Evolutionary conservation across 2,888 invertebrate species (phyloP).

Genomic region (Apomyelois bistriatella): DNA sequence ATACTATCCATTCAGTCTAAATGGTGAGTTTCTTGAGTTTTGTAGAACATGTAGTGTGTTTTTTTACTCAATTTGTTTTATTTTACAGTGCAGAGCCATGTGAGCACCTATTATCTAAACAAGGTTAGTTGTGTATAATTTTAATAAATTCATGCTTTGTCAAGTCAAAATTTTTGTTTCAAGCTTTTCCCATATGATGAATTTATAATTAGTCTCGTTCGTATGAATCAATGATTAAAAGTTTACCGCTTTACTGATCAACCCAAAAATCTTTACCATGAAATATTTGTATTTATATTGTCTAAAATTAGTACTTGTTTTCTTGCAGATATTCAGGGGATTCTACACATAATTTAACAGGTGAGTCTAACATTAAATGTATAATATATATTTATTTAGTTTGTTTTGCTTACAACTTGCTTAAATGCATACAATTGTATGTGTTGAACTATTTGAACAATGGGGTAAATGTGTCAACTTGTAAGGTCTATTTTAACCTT

Average conservation of each 20-base stretch:
- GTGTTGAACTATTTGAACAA: too few species aligned
- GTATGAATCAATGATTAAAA: constrained; percentile 63
- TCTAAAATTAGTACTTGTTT: background rate
- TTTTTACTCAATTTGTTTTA: constrained; percentile 68
- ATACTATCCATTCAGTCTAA: constrained; percentile 35
- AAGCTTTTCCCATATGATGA: constrained; percentile 40
- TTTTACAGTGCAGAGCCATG: constrained; percentile 46
- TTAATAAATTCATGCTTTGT: background rate
- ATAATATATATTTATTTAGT: background rate
- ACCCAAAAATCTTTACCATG: background rate
- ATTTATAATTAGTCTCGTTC: constrained; percentile 61
- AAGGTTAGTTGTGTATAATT: background rate
- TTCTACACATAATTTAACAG: too few species aligned
- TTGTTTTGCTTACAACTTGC: too few species aligned
- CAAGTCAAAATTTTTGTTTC: background rate
- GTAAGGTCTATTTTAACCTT: too few species aligned
- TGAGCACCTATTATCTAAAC: background rate
- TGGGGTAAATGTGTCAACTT: too few species aligned
- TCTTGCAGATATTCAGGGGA: background rate
- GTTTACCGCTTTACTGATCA: constrained; percentile 40
- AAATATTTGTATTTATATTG: background rate
- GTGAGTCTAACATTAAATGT: too few species aligned
- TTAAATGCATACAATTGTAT: too few species aligned
- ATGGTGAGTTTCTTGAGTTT: constrained; percentile 58
- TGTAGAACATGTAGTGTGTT: constrained; percentile 50